Evolutionary conservation across 2,113 vertebrate genomes (phyloP).

Genomic region (Bufo gargarizans): DNA sequence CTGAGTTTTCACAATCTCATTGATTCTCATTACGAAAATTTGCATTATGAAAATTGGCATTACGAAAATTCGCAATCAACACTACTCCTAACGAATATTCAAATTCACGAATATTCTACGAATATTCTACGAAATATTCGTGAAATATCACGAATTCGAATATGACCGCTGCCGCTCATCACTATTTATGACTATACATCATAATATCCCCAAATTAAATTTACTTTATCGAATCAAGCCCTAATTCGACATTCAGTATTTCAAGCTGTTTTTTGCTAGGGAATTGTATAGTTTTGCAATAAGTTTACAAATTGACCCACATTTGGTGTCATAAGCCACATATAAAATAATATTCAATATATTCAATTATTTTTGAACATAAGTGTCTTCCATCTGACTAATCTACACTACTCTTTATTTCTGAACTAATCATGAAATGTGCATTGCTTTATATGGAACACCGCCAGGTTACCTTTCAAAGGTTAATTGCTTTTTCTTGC

Average conservation of each 20-base stretch:
- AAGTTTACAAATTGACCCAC: not conserved
- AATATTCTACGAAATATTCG: too few relatives aligned
- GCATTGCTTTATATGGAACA: not conserved
- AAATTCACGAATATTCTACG: too few relatives aligned
- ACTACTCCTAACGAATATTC: too few relatives aligned
- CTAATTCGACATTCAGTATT: not conserved
- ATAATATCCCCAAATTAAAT: not conserved
- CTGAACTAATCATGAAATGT: not conserved
- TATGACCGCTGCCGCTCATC: too few relatives aligned
- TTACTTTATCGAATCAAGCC: not conserved
- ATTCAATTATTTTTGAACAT: not conserved
- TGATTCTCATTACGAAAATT: too few relatives aligned
- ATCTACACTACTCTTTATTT: not conserved
- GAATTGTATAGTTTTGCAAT: not conserved
- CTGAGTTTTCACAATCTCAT: too few relatives aligned
- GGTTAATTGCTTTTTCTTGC: slow-evolving; percentile 12
- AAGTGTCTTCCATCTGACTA: not conserved
- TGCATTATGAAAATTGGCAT: too few relatives aligned
- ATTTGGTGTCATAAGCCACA: not conserved
- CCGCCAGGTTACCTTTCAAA: not conserved
- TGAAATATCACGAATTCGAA: too few relatives aligned
- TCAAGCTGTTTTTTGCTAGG: not conserved
- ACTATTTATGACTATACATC: not conserved
- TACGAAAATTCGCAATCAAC: too few relatives aligned
- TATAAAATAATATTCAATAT: not conserved